Conservation (phyloP, 2,888 invertebrate species). For the Arenicola marina region DNA sequence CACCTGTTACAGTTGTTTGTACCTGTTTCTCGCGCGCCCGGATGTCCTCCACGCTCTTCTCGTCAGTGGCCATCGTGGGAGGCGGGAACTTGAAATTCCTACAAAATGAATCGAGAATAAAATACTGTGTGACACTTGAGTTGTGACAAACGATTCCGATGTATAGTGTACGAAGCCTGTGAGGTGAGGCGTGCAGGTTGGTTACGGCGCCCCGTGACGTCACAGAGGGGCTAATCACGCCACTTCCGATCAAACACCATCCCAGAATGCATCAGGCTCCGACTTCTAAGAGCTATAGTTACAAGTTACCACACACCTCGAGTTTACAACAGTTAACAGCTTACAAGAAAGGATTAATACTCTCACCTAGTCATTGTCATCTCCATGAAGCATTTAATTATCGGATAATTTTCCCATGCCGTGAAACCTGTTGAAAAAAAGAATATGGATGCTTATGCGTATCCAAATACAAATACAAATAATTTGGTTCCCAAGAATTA, state of each 20-base stretch:
- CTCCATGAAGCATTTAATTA: constrained; percentile 87
- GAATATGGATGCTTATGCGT: too few species aligned
- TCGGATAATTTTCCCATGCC: constrained; percentile 90
- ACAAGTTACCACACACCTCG: too few species aligned
- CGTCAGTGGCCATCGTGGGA: constrained; percentile 67
- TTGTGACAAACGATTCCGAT: neutral
- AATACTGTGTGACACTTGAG: neutral
- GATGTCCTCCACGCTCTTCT: constrained; percentile 51
- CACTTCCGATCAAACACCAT: too few species aligned
- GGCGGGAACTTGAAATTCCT: constrained; percentile 76
- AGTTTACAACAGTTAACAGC: too few species aligned
- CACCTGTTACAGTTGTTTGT: too few species aligned
- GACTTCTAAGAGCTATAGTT: too few species aligned
- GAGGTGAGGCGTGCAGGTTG: neutral
- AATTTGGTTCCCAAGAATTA: too few species aligned
- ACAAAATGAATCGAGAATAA: constrained; percentile 28
- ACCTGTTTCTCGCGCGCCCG: constrained; percentile 54
- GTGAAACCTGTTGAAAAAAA: constrained; percentile 59
- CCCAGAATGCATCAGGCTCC: too few species aligned
- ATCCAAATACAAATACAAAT: too few species aligned
- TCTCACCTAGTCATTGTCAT: constrained; percentile 91
- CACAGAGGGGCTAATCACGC: too few species aligned
- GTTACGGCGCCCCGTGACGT: too few species aligned
- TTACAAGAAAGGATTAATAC: neutral
- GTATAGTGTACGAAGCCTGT: neutral